Conservation (phyloP, 2,888 invertebrate species). For the Spicauda simplicius region DNA sequence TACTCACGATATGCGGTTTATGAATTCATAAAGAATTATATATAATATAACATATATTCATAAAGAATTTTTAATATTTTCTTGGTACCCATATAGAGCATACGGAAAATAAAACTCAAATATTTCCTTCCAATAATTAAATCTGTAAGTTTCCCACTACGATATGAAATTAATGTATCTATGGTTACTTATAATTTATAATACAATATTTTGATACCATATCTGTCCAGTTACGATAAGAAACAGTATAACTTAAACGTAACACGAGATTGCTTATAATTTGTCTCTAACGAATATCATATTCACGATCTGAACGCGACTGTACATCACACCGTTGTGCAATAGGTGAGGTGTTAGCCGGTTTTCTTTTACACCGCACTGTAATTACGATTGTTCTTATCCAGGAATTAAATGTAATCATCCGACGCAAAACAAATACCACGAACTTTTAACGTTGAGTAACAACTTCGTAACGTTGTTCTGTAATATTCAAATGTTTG, state of each 20-base stretch:
- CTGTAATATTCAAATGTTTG: background rate
- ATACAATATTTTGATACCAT: background rate
- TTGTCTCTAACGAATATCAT: background rate
- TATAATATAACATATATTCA: no score
- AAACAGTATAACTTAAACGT: background rate
- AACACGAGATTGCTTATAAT: background rate
- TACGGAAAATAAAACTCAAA: no score
- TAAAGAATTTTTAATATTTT: no score
- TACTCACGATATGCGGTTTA: no score
- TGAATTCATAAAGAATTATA: no score
- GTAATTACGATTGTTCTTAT: conserved; percentile 53
- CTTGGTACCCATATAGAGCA: no score
- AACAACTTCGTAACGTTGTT: conserved; percentile 24
- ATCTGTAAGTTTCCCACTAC: no score
- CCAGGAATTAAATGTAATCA: conserved; percentile 44
- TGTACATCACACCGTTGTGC: conserved; percentile 31
- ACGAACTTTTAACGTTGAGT: conserved; percentile 32
- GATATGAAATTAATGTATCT: background rate
- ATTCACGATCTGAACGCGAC: conserved; percentile 13
- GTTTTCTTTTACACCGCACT: conserved; percentile 46
- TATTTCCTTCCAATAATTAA: no score
- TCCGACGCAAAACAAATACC: conserved; percentile 42
- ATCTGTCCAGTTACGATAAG: background rate
- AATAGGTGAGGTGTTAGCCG: conserved; percentile 44
- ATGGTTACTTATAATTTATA: background rate